Evolutionary conservation across 2,888 invertebrate genomes (phyloP).

Genomic region (Acronicta aceris): DNA sequence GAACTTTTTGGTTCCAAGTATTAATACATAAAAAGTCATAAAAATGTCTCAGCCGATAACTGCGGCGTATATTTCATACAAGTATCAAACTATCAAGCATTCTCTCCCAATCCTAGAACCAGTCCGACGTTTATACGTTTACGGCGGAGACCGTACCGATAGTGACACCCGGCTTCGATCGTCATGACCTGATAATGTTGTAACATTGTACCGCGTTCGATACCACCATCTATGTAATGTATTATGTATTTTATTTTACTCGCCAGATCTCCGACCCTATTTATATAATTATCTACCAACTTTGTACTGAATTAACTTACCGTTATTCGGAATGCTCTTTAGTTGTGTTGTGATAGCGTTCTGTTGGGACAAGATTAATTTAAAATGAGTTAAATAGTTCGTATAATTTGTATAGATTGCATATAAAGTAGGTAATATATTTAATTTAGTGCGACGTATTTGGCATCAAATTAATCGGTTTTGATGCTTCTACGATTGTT

Average conservation of each 20-base stretch:
- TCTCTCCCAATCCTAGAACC: conserved; percentile 58
- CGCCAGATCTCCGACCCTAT: conserved; percentile 42
- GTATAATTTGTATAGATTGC: conserved; percentile 6
- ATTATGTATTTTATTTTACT: conserved; percentile 61
- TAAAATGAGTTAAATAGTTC: conserved; percentile 12
- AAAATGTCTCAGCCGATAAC: conserved; percentile 54
- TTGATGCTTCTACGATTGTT: conserved; percentile 20
- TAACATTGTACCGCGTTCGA: conserved; percentile 65
- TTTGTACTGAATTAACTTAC: conserved; percentile 44
- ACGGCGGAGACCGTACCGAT: conserved; percentile 62
- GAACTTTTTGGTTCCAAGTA: conserved; percentile 45
- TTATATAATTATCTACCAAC: conserved; percentile 53
- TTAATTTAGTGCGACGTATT: conserved; percentile 11
- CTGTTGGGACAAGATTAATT: conserved; percentile 20
- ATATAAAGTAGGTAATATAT: conserved; percentile 5
- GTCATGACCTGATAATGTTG: conserved; percentile 74
- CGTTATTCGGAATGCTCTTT: conserved; percentile 37
- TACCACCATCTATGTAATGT: conserved; percentile 60
- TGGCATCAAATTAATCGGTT: conserved; percentile 12
- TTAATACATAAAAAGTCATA: conserved; percentile 46
- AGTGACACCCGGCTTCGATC: conserved; percentile 73
- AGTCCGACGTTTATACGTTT: conserved; percentile 62
- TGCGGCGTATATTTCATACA: conserved; percentile 48
- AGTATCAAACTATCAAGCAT: conserved; percentile 45
- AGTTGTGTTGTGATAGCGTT: conserved; percentile 18